Base-by-base conservation (phyloP, 2,888 invertebrate genomes). In the Apamea monoglypha region DNA sequence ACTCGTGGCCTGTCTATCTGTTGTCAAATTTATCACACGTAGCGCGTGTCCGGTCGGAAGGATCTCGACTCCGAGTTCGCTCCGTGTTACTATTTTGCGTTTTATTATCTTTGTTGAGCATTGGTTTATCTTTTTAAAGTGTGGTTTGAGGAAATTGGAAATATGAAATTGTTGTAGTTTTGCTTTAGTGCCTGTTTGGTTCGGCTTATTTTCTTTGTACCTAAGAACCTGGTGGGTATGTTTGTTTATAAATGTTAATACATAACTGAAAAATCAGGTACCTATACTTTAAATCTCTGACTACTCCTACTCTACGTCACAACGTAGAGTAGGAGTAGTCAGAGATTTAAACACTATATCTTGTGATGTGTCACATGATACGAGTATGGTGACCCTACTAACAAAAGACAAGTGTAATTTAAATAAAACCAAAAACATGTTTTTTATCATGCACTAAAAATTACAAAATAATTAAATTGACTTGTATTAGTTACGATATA, bases 1-100 rank as follows among this genome's bases (percentile, higher is more conserved):
- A 83, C 56, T 66, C 50, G n/a, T 32, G 64, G 44, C 18, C 70
- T 40, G 87, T 87, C 87, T 72, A 40, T 85, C 77, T 66, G 66
- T 29, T 85, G 86, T 78, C 87, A 79, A 84, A 86, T 86, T 84
- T 84, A 84, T 69, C 75, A 80, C 69, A 66, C 32, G 50, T 12
- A 32, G 73, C 69, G 40, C 63, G 67, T 68, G 59, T 77, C 47
- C 61, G 61, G 53, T 44, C 21, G 36, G 56, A 70, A 82, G 59
- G 80, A 83, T 86, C 76, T 75, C 59, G 12, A 59, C 70, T 69
- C 29, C 18, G 50, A 69, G 59, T 56, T 50, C 7, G n/a, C 18
- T 69, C 36, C 5, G 18, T 77, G 50, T 59, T 50, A 56, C 14
- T 74, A 64, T 64, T 81, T 68, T 56, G 14, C 59, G 25, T 77